These are phyloP conservation scores for Onthophagus sagittarius DNA, from an alignment of 2,888 invertebrate species.

Conservation along the genomic window DNA sequence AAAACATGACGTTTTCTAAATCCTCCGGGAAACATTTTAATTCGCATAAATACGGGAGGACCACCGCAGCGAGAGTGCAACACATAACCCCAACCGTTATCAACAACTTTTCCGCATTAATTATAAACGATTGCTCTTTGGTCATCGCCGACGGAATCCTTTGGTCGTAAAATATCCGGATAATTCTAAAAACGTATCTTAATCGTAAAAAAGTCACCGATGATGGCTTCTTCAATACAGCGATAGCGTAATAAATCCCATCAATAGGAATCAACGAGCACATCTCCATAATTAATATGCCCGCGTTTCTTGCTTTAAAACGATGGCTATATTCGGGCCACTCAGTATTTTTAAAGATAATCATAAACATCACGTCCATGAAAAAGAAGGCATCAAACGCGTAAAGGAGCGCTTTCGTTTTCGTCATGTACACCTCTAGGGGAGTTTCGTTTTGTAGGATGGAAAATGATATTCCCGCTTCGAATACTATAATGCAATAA, in stretches of 20 bases:
- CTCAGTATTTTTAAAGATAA: slow-evolving; percentile 19
- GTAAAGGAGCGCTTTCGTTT: slow-evolving; percentile 22
- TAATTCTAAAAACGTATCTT: slow-evolving; percentile 27
- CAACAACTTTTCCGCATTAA: slow-evolving; percentile 12
- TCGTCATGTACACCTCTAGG: slow-evolving; percentile 12
- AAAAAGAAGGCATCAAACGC: slow-evolving; percentile 26
- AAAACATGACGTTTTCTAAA: not conserved
- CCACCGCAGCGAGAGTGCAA: not conserved
- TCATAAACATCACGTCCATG: slow-evolving; percentile 26
- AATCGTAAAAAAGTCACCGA: slow-evolving; percentile 23
- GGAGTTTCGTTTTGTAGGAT: not conserved
- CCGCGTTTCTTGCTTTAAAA: slow-evolving; percentile 15
- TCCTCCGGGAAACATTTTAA: not conserved
- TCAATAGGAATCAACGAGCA: slow-evolving; percentile 23
- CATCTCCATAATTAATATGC: slow-evolving; percentile 18
- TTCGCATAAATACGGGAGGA: slow-evolving; percentile 14
- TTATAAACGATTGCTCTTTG: not conserved
- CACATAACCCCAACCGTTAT: slow-evolving; percentile 12
- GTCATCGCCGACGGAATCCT: slow-evolving; percentile 10
- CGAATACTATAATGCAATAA: slow-evolving; percentile 21
- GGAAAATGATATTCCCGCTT: slow-evolving; percentile 13
- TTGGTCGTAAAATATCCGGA: slow-evolving; percentile 22
- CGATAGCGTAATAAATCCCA: slow-evolving; percentile 21
- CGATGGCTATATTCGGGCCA: slow-evolving; percentile 22
- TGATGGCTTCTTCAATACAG: slow-evolving; percentile 8